Evolutionary conservation across 2,797 vertebrate species (phyloP), one percentile per base, ranked within the genome.

Genomic region (Leptatherina wallacei): DNA sequence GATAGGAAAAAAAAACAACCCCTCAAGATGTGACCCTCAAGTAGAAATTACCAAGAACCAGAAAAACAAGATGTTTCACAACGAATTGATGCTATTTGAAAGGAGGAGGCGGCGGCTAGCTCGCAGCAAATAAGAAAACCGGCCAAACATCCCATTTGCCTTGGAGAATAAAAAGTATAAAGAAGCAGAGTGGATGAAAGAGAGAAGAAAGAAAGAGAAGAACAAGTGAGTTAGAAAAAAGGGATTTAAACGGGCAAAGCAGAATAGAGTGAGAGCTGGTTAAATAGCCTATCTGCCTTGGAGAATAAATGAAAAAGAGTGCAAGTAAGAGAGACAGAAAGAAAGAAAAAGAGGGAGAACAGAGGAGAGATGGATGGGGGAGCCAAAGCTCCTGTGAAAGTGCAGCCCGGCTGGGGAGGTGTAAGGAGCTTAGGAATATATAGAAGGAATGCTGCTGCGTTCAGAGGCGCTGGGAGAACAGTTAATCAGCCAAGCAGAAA

Each of bases 401-500:
- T 80, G 76, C 61, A 27, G 80, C 82, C 79, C 57, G 55, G 77
- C 79, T 81, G 79, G 77, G 83, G 85, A 88, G 78, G 72, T 91
- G 82, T 88, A 91, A 92, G 90, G 61, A 90, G 91, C 90, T 92
- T 91, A 93, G 84, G 82, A 88, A 87, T 85, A 88, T 85, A 85
- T 77, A 59, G 80, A 84, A 79, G 84, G 71, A 81, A 78, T 57
- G 82, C 71, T 57, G 82, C 71, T 76, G 74, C 65, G 65, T 83
- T 88, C 73, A 75, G 88, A 86, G 82, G 87, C 85, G 47, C 67
- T 4, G 71, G 80, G 69, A 87, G 88, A 88, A 87, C 70, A 75
- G 79, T 83, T 91, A 88, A 91, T 93, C 93, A 91, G 84, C 75
- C 89, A 78, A 75, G 86, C 88, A 88, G 84, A 90, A 94, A 89